phyloP scores from a whole-genome alignment of 2,888 invertebrate species.

The Volucella inanis region DNA sequence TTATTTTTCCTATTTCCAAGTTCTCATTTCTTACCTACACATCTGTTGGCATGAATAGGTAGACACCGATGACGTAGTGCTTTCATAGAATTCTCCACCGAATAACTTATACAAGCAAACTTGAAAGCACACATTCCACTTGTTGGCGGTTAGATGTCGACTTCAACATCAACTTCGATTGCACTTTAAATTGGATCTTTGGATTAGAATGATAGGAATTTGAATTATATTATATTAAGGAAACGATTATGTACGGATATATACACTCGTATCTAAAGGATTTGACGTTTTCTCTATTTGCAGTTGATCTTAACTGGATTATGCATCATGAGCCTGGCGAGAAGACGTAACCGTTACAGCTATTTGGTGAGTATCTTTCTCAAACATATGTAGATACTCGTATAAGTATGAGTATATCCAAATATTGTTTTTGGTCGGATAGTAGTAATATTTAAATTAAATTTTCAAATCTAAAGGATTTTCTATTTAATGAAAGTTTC shows the following conservation, averaged over 20 bases:
- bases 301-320: slow-evolving; percentile 94
- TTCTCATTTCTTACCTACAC: slow-evolving; percentile 29
- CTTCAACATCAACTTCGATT: neutral
- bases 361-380: slow-evolving; percentile 89
- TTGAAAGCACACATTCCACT: slow-evolving; percentile 47
- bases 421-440: neutral
- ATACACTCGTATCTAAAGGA: neutral
- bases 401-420: neutral
- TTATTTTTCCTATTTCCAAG: neutral
- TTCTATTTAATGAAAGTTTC: no score
- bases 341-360: slow-evolving; percentile 92
- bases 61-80: slow-evolving; percentile 32
- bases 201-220: slow-evolving; percentile 34
- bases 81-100: slow-evolving; percentile 10
- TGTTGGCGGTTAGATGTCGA: slow-evolving; percentile 40
- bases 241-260: neutral
- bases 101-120: slow-evolving; percentile 13
- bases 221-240: neutral
- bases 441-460: no score
- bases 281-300: slow-evolving; percentile 77
- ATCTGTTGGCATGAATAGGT: slow-evolving; percentile 27
- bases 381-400: no score
- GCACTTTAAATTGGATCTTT: slow-evolving; percentile 31
- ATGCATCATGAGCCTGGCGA: slow-evolving; percentile 92
- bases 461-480: no score